Base-by-base conservation (phyloP, 2,888 invertebrate genomes). In the Tetropium fuscum region DNA sequence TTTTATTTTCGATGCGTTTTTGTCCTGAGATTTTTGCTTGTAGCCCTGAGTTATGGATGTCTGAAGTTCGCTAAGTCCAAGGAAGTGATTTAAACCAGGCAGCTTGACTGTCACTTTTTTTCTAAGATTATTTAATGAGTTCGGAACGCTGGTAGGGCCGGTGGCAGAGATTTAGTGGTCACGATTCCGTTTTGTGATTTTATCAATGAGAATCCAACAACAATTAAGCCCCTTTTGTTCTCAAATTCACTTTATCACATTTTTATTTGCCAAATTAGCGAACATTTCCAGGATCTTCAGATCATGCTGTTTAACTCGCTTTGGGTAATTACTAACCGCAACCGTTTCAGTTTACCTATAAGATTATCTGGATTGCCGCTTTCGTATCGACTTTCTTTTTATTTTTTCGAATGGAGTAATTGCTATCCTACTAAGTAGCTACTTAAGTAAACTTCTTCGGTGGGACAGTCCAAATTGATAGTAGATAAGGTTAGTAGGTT, bases 1-100 rank as follows among this genome's bases (percentile, higher is more conserved):
- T 73, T 75, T 75, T 75, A 70, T 74, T 71, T 72, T 70, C 71
- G 73, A 68, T 73, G 74, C 74, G 76, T 78, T 78, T 78, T 78
- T 78, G 76, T 76, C 73, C 74, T 68, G 71, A 68, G 76, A 77
- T 78, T 78, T 79, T 79, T 79, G 76, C 78, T 78, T 76, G 76
- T 77, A 75, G 71, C 68, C 67, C 72, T 79, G 75, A 79, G 76
- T 79, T 79, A 79, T 78, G 77, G 77, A 75, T 69, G 78, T 77
- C 77, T 71, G 70, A 65, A 60, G 64, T 63, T 61, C 60, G 61
- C 73, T 72, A 71, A 66, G 70, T 67, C 71, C 71, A 71, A 74
- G 74, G 74, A 74, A 74, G 75, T 77, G 77, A 77, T 78, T 77
- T 78, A 78, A 75, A 75, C 71, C 56, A 71, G 73, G 63, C 68